These are phyloP conservation scores for Rosalia funebris DNA, from an alignment of 2,888 invertebrate genomes.

Conservation along the genomic window DNA sequence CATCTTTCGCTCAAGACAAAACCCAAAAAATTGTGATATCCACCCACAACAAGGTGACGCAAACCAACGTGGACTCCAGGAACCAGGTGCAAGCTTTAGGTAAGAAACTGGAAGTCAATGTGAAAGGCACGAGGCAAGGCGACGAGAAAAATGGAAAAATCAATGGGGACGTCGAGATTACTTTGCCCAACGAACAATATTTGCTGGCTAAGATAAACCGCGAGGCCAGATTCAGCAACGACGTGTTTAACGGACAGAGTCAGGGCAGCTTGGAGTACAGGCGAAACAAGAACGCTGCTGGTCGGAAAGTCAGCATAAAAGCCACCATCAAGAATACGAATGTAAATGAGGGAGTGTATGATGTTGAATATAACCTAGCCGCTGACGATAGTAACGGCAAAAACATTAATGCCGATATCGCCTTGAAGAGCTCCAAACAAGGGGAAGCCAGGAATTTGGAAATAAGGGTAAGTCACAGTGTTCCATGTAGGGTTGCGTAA, in stretches of 20 bases:
- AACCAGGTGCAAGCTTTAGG: conserved; percentile 66
- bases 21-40: conserved; percentile 74
- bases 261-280: conserved; percentile 58
- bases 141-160: conserved; percentile 63
- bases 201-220: conserved; percentile 62
- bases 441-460: conserved; percentile 30
- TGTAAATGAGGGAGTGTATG: conserved; percentile 61
- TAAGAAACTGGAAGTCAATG: conserved; percentile 64
- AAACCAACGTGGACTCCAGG: conserved; percentile 68
- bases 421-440: conserved; percentile 58
- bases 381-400: conserved; percentile 66
- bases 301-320: conserved; percentile 61
- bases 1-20: conserved; percentile 77
- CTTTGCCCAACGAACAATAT: conserved; percentile 66
- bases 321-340: conserved; percentile 63
- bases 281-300: conserved; percentile 62
- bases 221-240: conserved; percentile 50
- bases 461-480: conserved; percentile 40
- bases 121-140: conserved; percentile 64
- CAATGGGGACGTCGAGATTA: conserved; percentile 65
- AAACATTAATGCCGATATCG: conserved; percentile 60
- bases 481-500: neutral
- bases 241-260: conserved; percentile 51
- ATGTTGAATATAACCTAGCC: conserved; percentile 59
- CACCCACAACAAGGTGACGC: conserved; percentile 70